Evolutionary conservation across 2,113 vertebrate species (phyloP), one percentile per base, ranked within the genome.

Genomic region (Mus spicilegus): DNA sequence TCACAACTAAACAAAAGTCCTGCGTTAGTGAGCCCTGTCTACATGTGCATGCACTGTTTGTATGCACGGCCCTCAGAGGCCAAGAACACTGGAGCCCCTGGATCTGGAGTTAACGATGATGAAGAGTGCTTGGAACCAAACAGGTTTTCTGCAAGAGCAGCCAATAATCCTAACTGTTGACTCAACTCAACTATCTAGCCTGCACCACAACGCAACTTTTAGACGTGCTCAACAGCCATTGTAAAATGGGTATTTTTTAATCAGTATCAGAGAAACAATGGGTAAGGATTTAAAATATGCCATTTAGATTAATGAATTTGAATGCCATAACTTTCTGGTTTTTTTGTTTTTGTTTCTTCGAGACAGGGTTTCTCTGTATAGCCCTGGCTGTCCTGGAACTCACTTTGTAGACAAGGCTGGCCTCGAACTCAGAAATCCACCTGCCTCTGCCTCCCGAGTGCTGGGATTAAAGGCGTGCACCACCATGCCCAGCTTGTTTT

Each of bases 271-370:
- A 95, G 77, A 54, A 81, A 77, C 94, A 95, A 95, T 24, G 9
- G n/a, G 1, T 72, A 89, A 90, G 20, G n/a, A 39, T 11, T 92
- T 86, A 88, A 85, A 73, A 75, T 19, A 58, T 22, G 82, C 39
- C 7, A 88, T 54, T 95, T 91, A 92, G 1, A 63, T 7, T 86
- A 94, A 89, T 90, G 13, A 95, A 92, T 10, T 85, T 24, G 39
- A 89, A 73, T 65, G 75, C 24, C 63, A 26, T 65, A 26, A 65
- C 9, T 65, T 63, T 94, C 0, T 75, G 90, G 90, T n/a, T 97
- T 87, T 4, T 42, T 42, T 42, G 42, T 42, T 42, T 42, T 42
- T 42, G 42, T 42, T 42, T 42, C 3, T 42, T 42, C 42, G 42
- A 42, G 42, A 42, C 42, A 42, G 42, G 42, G 42, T 42, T 42